Evolutionary conservation across 2,888 invertebrate genomes (phyloP).

Genomic region (Eutolmus rufibarbis): DNA sequence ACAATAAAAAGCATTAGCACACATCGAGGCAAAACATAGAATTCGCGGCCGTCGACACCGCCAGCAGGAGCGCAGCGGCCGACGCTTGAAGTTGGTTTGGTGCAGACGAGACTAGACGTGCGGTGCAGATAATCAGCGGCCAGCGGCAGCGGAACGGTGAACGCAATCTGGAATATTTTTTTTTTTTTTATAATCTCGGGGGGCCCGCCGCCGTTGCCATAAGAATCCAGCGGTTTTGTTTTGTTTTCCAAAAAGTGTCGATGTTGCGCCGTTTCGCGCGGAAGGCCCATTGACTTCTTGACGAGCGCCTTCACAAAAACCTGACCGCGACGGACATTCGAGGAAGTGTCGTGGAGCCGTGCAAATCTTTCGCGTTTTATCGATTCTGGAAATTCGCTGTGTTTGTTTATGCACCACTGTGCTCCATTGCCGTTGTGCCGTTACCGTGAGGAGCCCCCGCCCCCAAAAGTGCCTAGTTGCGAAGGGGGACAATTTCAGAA

Average conservation of each 20-base stretch:
- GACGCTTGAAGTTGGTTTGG: neutral
- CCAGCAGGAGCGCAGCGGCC: neutral
- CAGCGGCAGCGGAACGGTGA: neutral
- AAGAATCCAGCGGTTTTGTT: neutral
- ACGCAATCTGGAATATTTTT: neutral
- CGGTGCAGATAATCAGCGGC: neutral
- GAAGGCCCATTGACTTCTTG: neutral
- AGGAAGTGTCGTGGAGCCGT: neutral
- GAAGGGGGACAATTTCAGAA: neutral
- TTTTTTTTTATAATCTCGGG: too few species aligned
- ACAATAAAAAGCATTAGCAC: neutral
- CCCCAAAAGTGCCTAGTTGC: neutral
- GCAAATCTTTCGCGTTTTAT: neutral
- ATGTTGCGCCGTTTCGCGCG: neutral
- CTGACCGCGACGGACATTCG: neutral
- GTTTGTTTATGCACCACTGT: constrained; percentile 9
- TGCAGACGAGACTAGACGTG: neutral
- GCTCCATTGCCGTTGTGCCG: neutral
- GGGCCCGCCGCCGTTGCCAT: neutral
- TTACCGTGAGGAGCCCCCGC: neutral
- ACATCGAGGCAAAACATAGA: neutral
- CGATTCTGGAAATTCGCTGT: neutral
- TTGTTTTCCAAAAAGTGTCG: neutral
- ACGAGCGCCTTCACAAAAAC: neutral
- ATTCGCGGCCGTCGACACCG: neutral